Percentiles rank a stretch among this genome's conserved stretches.
Evolutionary conservation across 1,140 invertebrate genomes (phyloP).

Genomic region (Thalassaphorura encarpata): DNA sequence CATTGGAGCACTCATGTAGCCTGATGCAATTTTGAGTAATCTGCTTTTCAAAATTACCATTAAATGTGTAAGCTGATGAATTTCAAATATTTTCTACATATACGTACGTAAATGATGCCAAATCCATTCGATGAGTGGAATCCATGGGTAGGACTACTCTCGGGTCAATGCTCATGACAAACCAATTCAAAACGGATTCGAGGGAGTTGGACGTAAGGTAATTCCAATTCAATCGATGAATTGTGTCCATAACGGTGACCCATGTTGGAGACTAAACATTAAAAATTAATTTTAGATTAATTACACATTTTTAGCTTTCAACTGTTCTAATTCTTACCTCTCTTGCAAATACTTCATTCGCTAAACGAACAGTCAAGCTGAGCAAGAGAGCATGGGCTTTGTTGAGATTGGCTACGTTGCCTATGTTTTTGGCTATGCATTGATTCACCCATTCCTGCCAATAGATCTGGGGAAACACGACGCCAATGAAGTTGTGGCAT

Average conservation of each 20-base stretch:
- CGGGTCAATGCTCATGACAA: slow-evolving; percentile 63
- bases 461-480: slow-evolving; percentile 53
- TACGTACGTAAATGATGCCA: slow-evolving; percentile 43
- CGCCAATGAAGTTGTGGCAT: slow-evolving; percentile 57
- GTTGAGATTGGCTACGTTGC: slow-evolving; percentile 33
- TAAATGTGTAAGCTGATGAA: neutral
- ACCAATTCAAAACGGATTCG: slow-evolving; percentile 63
- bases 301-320: too few relatives aligned
- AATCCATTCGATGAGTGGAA: slow-evolving; percentile 43
- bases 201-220: slow-evolving; percentile 53
- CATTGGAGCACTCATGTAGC: slow-evolving; percentile 40
- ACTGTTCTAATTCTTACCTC: too few relatives aligned
- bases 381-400: slow-evolving; percentile 49
- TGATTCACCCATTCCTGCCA: slow-evolving; percentile 44
- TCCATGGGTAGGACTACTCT: slow-evolving; percentile 50
- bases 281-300: too few relatives aligned
- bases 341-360: slow-evolving; percentile 58
- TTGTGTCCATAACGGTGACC: slow-evolving; percentile 47
- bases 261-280: slow-evolving; percentile 41
- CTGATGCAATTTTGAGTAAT: slow-evolving; percentile 50
- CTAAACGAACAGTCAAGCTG: slow-evolving; percentile 55
- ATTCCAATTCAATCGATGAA: slow-evolving; percentile 59
- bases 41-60: slow-evolving; percentile 35
- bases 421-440: slow-evolving; percentile 10
- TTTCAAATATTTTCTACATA: neutral